Evolutionary conservation across 2,113 vertebrate species (phyloP).

Genomic region (Recurvirostra avosetta): DNA sequence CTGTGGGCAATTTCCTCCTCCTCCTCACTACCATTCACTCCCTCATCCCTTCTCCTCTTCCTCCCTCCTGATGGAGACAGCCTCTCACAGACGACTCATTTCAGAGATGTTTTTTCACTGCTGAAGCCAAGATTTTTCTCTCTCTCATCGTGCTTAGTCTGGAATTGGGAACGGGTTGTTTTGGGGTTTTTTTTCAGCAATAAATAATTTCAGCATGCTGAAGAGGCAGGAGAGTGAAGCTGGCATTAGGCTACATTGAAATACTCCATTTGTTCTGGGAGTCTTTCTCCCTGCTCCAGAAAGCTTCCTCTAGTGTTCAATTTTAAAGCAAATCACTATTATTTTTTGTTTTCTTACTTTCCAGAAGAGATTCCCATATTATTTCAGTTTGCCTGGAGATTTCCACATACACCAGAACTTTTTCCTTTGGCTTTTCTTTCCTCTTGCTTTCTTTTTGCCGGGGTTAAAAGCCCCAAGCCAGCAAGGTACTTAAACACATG

Average conservation of each 20-base stretch:
- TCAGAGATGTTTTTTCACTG: slow-evolving; percentile 34
- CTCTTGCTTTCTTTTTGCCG: background rate
- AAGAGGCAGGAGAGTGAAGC: background rate
- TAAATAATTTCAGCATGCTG: slow-evolving; percentile 21
- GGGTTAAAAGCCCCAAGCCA: slow-evolving; percentile 58
- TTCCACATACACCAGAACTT: background rate
- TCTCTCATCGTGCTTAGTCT: background rate
- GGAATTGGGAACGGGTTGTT: background rate
- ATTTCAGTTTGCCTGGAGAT: background rate
- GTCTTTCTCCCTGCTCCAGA: background rate
- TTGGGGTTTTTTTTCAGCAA: background rate
- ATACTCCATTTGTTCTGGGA: slow-evolving; percentile 39
- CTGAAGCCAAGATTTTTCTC: slow-evolving; percentile 26
- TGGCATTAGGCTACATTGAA: background rate
- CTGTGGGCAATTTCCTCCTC: background rate
- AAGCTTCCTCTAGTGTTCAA: background rate
- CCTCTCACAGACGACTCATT: slow-evolving; percentile 43
- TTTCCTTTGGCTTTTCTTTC: background rate
- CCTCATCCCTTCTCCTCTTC: background rate
- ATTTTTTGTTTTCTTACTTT: background rate
- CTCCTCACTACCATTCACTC: background rate
- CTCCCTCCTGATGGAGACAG: background rate
- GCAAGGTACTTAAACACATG: slow-evolving; percentile 63
- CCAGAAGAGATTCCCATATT: background rate
- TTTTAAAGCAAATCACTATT: background rate